Conservation (phyloP, 2,113 vertebrate genomes). For the Oncorhynchus tshawytscha region DNA sequence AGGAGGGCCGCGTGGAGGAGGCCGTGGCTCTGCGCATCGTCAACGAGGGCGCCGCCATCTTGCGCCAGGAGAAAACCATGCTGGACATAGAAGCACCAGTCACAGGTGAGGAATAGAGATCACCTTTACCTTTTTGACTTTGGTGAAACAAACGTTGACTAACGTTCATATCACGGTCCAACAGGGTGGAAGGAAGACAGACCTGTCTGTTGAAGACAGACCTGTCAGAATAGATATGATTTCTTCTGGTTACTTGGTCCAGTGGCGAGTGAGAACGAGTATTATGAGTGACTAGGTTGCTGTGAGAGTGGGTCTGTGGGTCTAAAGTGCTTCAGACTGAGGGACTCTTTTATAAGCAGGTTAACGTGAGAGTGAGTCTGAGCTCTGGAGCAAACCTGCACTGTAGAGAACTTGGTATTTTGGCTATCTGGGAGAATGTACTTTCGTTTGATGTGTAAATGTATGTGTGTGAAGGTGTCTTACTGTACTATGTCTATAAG, state of each 20-base stretch:
- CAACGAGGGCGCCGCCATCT: slow-evolving; percentile 76
- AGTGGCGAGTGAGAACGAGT: neutral
- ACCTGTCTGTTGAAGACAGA: neutral
- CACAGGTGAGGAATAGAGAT: slow-evolving; percentile 65
- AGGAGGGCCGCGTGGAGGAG: slow-evolving; percentile 79
- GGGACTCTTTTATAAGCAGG: neutral
- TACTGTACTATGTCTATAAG: neutral
- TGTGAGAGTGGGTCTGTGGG: neutral
- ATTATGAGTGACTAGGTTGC: neutral
- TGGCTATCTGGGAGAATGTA: neutral
- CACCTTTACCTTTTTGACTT: neutral
- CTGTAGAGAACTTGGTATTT: neutral
- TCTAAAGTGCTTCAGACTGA: neutral
- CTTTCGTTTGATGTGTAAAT: neutral
- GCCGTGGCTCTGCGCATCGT: slow-evolving; percentile 75
- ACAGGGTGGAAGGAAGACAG: neutral
- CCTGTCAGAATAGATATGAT: neutral
- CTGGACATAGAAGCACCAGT: slow-evolving; percentile 82
- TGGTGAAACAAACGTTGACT: neutral
- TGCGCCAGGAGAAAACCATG: slow-evolving; percentile 81
- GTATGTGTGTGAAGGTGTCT: neutral
- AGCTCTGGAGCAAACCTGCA: neutral
- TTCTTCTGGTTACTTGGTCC: neutral
- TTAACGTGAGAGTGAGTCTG: neutral
- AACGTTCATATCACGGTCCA: neutral